Evolutionary conservation across 2,797 vertebrate genomes (phyloP).

Genomic region (Gambelia wislizenii): DNA sequence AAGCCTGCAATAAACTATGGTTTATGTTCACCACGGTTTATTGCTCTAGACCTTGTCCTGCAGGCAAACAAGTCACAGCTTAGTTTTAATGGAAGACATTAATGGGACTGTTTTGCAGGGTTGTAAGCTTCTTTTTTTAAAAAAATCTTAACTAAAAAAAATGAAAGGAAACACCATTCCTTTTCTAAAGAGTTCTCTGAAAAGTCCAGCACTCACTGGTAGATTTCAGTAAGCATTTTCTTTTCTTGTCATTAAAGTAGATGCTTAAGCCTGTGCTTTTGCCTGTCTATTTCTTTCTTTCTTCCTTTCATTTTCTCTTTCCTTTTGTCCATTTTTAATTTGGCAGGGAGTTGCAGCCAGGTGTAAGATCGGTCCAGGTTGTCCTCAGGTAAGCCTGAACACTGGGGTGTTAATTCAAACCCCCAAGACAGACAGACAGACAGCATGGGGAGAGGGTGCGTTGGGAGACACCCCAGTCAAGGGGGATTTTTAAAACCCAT

Average conservation of each 20-base stretch:
- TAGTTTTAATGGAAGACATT: too few relatives aligned
- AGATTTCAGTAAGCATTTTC: neutral
- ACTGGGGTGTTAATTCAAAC: neutral
- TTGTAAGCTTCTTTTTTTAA: too few relatives aligned
- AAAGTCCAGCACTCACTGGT: neutral
- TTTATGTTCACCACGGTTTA: too few relatives aligned
- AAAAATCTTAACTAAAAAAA: too few relatives aligned
- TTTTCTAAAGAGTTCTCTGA: neutral
- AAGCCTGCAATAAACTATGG: too few relatives aligned
- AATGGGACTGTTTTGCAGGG: too few relatives aligned
- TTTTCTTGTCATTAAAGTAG: neutral
- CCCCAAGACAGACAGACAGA: neutral
- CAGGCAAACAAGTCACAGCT: too few relatives aligned
- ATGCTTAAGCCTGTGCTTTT: accelerated
- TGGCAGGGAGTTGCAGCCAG: constrained; percentile 92
- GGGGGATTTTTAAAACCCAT: neutral
- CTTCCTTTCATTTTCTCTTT: neutral
- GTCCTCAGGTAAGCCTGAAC: constrained; percentile 91
- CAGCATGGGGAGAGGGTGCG: too few relatives aligned
- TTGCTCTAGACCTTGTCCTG: too few relatives aligned
- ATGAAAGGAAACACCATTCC: neutral
- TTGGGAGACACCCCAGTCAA: too few relatives aligned
- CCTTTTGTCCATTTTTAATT: constrained; percentile 8
- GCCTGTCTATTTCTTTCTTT: neutral
- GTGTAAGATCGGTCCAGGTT: constrained; percentile 95